A percentile compares a stretch with the other conserved stretches of the same genome.
Evolutionary conservation across 2,797 vertebrate species (phyloP).

Genomic region (Gymnoscopelus braueri): DNA sequence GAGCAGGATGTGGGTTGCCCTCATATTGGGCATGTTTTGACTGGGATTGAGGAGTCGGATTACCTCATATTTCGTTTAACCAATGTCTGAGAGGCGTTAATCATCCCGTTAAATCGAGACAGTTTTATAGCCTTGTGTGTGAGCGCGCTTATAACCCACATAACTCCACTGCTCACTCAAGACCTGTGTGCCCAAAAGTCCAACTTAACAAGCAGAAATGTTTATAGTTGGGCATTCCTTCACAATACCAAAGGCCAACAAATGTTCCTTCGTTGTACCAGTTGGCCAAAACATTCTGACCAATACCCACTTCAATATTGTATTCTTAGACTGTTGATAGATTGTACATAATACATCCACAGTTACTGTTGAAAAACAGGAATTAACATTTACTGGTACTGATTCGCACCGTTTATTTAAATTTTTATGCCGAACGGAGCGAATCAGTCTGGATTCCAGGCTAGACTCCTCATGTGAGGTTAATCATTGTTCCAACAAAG

Average conservation of each 20-base stretch:
- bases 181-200: constrained; percentile 58
- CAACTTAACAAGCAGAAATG: constrained; percentile 54
- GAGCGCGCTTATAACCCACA: constrained; percentile 59
- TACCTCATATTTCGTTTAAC: constrained; percentile 75
- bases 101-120: constrained; percentile 75
- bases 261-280: constrained; percentile 38
- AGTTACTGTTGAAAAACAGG: too few relatives aligned
- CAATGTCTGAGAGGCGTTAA: constrained; percentile 67
- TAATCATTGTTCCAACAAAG: too few relatives aligned
- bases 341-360: too few relatives aligned
- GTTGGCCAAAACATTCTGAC: constrained; percentile 1
- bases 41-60: constrained; percentile 65
- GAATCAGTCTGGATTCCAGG: too few relatives aligned
- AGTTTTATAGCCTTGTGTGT: constrained; percentile 73
- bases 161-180: constrained; percentile 54
- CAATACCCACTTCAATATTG: constrained; percentile 11
- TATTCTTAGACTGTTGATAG: background rate
- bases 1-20: constrained; percentile 50
- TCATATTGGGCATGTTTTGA: constrained; percentile 67
- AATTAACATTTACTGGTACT: too few relatives aligned
- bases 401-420: too few relatives aligned
- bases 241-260: constrained; percentile 39
- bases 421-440: too few relatives aligned
- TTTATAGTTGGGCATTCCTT: constrained; percentile 53
- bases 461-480: too few relatives aligned